These are phyloP conservation scores for Arbacia lixula DNA, from an alignment of 53 echinoderm and acorn worm genomes.

Conservation along the genomic window DNA sequence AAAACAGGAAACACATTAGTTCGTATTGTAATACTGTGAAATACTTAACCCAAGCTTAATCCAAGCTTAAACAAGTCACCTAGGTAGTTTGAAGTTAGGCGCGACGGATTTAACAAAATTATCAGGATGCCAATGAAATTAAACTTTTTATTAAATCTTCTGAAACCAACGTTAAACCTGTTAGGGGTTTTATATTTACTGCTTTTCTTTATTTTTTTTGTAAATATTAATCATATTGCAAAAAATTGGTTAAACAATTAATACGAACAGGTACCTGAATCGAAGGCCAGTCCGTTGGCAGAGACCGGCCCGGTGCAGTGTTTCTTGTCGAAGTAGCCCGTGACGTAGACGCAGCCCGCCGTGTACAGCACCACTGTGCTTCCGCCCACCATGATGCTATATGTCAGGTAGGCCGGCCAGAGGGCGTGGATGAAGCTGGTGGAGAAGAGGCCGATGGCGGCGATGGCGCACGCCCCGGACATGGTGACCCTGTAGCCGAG, in stretches of 20 bases:
- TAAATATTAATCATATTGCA: no score
- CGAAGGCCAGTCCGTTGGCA: background rate
- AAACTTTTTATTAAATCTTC: no score
- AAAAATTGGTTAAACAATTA: background rate
- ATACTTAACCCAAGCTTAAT: no score
- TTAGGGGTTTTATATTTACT: no score
- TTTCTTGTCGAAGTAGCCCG: conserved; percentile 26
- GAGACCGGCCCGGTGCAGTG: conserved; percentile 39
- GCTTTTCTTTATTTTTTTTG: no score
- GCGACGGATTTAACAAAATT: no score
- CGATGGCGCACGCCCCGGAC: background rate
- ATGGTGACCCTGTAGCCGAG: conserved; percentile 24
- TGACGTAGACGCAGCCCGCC: conserved; percentile 38
- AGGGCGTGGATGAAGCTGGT: conserved; percentile 41
- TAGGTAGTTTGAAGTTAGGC: no score
- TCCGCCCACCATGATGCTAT: conserved; percentile 18
- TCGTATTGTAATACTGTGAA: background rate
- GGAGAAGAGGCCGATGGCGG: conserved; percentile 9
- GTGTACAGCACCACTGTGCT: conserved; percentile 31
- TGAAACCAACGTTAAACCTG: no score
- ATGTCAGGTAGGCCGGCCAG: conserved; percentile 19
- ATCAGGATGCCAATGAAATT: no score
- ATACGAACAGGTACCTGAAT: background rate
- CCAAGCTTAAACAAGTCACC: no score
- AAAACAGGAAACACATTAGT: background rate